A percentile compares a stretch with the other conserved stretches of the same genome.
Evolutionary conservation across 2,888 invertebrate species (phyloP).

Genomic region (Drosophila nigritarsus): DNA sequence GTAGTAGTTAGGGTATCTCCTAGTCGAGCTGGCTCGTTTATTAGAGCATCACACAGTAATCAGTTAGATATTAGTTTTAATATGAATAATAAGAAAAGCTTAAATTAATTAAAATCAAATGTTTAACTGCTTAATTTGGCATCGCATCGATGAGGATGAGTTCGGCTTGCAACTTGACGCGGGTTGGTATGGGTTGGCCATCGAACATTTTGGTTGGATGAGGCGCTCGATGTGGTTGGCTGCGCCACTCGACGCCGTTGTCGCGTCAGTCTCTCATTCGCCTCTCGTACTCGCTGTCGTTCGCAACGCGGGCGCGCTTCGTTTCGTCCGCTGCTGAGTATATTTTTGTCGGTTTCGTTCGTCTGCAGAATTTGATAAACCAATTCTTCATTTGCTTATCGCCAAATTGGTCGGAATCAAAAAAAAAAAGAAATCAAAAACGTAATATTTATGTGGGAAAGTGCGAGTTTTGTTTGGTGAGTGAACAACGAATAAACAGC

Average conservation of each 20-base stretch:
- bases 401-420: conserved; percentile 6
- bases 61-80: not conserved
- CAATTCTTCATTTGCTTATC: conserved; percentile 19
- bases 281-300: conserved; percentile 43
- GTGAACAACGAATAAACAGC: conserved; percentile 1
- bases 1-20: not conserved
- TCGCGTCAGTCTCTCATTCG: conserved; percentile 54
- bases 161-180: conserved; percentile 21
- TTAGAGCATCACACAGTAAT: not conserved
- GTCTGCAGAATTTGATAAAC: conserved; percentile 29
- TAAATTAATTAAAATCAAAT: not conserved
- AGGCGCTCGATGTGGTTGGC: conserved; percentile 39
- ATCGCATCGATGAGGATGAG: conserved; percentile 1
- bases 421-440: not conserved
- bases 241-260: conserved; percentile 18
- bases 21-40: not conserved
- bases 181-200: not conserved
- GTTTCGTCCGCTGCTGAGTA: conserved; percentile 27
- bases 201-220: conserved; percentile 31
- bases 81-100: not conserved
- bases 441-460: not conserved
- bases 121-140: not conserved
- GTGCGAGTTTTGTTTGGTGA: not conserved
- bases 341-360: conserved; percentile 36
- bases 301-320: conserved; percentile 42